Percentiles rank a stretch among this genome's conserved stretches.
Conservation (phyloP, 53 echinoderm and acorn worm genomes). For the Echinometra lucunter region DNA sequence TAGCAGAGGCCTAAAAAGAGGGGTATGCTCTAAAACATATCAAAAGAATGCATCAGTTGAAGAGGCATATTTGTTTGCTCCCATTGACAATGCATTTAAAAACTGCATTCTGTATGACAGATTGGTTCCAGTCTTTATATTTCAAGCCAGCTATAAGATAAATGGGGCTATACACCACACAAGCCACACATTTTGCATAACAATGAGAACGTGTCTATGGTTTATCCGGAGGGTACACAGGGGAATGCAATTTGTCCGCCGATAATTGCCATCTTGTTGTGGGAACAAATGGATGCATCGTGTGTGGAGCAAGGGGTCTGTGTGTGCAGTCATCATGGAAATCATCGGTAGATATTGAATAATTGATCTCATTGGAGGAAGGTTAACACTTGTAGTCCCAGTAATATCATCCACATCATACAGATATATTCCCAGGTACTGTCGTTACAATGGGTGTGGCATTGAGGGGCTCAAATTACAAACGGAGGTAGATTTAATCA, state of each 20-base stretch:
- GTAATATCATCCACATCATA: neutral
- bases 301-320: slow-evolving; percentile 25
- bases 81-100: neutral
- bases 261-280: slow-evolving; percentile 61
- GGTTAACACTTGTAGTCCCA: slow-evolving; percentile 30
- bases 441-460: neutral
- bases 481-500: slow-evolving; percentile 26
- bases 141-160: neutral
- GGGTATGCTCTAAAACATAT: neutral
- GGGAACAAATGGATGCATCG: slow-evolving; percentile 32
- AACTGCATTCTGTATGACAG: neutral
- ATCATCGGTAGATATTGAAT: slow-evolving; percentile 61
- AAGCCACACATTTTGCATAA: neutral
- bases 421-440: slow-evolving; percentile 33
- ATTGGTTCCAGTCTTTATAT: neutral
- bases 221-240: slow-evolving; percentile 16
- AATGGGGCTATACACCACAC: neutral
- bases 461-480: neutral
- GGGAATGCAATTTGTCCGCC: slow-evolving; percentile 46
- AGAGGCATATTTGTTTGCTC: neutral
- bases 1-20: slow-evolving; percentile 26
- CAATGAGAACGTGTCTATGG: slow-evolving; percentile 1
- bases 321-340: slow-evolving; percentile 55
- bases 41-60: neutral
- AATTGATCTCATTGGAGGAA: slow-evolving; percentile 53